Evolutionary conservation across 2,797 vertebrate genomes (phyloP), one percentile per base, ranked within the genome.

Genomic region (Thalassophryne amazonica): DNA sequence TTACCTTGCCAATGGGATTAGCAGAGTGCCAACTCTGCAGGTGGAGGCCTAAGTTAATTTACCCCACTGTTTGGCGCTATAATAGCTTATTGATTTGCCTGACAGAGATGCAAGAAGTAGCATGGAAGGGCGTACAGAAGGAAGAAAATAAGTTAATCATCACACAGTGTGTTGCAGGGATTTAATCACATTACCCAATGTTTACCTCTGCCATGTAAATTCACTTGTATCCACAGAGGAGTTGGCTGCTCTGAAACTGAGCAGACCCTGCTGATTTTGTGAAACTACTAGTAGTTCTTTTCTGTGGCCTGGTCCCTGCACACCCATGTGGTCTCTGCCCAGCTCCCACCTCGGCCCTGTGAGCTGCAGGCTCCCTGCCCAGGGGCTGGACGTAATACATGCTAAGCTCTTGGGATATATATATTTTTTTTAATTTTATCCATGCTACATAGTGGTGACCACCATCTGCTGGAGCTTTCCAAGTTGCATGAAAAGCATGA

Each of bases 31-130:
- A 77, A 89, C 77, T 88, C 81, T 84, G 89, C 89, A 88, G 86
- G 86, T 84, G 75, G 73, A 70, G 50, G 64, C 61, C 20, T 88
- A 88, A 90, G 79, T 90, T 91, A 77, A 91, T 91, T 91, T 87
- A 73, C 49, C 67, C 77, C 50, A 59, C 82, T 83, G 85, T 88
- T 89, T 69, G 68, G 65, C 83, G 75, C 86, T 83, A 78, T 90
- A 90, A 91, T 91, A 85, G 88, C 87, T 91, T 91, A 92, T 91
- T 88, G 90, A 91, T 91, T n/a, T 86, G 83, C 67, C 74, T 84
- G 84, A 84, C 84, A 77, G 77, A 86, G 82, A 85, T 72, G 82
- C 81, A 76, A 76, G 73, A 81, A 55, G 74, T 60, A 62, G 68
- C 39, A 19, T 60, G 57, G 81, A 83, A 80, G 71, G 75, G 72